A percentile compares a stretch with the other conserved stretches of the same genome.
These are phyloP conservation scores for Scaptomyza montana DNA, from an alignment of 1,140 invertebrate genomes.

Conservation along the genomic window DNA sequence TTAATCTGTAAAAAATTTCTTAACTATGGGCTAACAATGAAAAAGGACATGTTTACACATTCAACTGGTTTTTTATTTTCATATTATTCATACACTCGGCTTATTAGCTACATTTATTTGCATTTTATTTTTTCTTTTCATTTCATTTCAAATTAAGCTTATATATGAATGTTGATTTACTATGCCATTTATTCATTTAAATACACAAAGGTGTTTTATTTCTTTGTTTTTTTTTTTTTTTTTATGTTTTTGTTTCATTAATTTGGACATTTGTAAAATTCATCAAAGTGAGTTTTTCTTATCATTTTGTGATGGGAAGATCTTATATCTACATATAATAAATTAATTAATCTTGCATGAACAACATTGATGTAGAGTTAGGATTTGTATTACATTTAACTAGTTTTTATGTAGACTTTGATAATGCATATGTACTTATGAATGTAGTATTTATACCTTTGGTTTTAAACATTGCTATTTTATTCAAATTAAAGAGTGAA, in stretches of 20 bases:
- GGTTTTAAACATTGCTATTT: slow-evolving; percentile 33
- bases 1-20: too few relatives aligned
- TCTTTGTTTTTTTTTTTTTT: too few relatives aligned
- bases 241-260: slow-evolving; percentile 49
- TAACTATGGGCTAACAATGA: background rate
- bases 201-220: slow-evolving; percentile 36
- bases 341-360: slow-evolving; percentile 56
- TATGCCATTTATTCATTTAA: slow-evolving; percentile 30
- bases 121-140: slow-evolving; percentile 22
- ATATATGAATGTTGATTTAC: slow-evolving; percentile 71
- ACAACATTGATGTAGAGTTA: slow-evolving; percentile 78
- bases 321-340: slow-evolving; percentile 43
- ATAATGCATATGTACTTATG: slow-evolving; percentile 53
- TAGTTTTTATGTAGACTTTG: slow-evolving; percentile 55
- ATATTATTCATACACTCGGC: slow-evolving; percentile 69
- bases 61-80: slow-evolving; percentile 70
- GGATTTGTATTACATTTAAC: slow-evolving; percentile 64
- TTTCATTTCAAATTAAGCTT: slow-evolving; percentile 68
- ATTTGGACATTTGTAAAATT: slow-evolving; percentile 79
- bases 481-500: slow-evolving; percentile 2
- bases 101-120: slow-evolving; percentile 64
- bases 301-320: slow-evolving; percentile 28
- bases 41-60: slow-evolving; percentile 53
- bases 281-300: slow-evolving; percentile 63
- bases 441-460: slow-evolving; percentile 57